A percentile compares a stretch with the other conserved stretches of the same genome.
Conservation (phyloP, 2,797 vertebrate species). For the Gastrophryne carolinensis region DNA sequence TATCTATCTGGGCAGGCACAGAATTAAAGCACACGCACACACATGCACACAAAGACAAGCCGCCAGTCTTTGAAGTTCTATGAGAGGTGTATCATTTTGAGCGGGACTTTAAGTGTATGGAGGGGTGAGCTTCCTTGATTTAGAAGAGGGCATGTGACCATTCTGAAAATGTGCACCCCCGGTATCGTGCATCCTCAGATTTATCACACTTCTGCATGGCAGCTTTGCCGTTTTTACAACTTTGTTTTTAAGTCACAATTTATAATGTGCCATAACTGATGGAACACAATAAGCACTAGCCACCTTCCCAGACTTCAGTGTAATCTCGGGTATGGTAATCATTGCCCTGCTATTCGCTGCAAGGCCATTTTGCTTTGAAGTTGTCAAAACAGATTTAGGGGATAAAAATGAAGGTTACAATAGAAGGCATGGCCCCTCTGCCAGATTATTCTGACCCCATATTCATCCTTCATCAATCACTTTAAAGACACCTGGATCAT, state of each 20-base stretch:
- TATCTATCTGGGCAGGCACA: constrained; percentile 63
- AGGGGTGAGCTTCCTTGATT: not conserved
- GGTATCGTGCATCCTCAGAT: not conserved
- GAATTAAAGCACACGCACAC: constrained; percentile 53
- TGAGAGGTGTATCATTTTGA: constrained; percentile 58
- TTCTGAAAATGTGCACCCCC: not conserved
- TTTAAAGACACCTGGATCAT: constrained; percentile 27
- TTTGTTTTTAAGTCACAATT: not conserved
- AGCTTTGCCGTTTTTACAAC: not conserved
- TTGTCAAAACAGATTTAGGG: constrained; percentile 37
- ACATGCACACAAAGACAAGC: constrained; percentile 56
- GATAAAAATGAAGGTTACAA: constrained; percentile 34
- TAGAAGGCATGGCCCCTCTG: constrained; percentile 2
- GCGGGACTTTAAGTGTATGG: not conserved
- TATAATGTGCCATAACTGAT: not conserved
- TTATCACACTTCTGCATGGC: not conserved
- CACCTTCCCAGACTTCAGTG: not conserved
- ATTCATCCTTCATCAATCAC: constrained; percentile 26
- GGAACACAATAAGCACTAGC: not conserved
- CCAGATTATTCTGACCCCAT: constrained; percentile 13
- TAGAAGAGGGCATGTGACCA: not conserved
- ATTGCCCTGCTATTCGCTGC: not conserved
- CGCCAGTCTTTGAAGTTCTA: constrained; percentile 60
- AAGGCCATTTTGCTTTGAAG: constrained; percentile 16
- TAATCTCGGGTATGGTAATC: constrained; percentile 22